These are phyloP conservation scores for Ibidorhyncha struthersii DNA, from an alignment of 2,113 vertebrate species.

Conservation along the genomic window DNA sequence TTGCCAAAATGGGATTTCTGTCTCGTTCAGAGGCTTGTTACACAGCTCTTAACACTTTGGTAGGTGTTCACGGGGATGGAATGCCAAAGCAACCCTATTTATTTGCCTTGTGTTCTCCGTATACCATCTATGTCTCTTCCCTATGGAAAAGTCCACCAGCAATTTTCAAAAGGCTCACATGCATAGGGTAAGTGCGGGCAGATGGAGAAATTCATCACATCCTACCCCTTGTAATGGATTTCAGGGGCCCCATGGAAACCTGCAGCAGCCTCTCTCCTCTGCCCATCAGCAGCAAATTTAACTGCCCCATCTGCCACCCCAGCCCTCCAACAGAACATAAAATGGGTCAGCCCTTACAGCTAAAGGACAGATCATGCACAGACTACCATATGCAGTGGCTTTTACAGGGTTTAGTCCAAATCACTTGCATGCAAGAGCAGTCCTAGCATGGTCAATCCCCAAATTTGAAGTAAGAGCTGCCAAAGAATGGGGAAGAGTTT, in stretches of 20 bases:
- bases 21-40: neutral
- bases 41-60: neutral
- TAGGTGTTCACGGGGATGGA: neutral
- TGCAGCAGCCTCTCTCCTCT: neutral
- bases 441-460: neutral
- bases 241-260: neutral
- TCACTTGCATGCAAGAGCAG: neutral
- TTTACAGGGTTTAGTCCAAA: neutral
- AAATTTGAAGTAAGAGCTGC: neutral
- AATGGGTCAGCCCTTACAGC: neutral
- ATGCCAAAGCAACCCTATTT: neutral
- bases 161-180: neutral
- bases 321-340: neutral
- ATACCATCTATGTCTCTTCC: neutral
- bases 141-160: neutral
- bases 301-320: conserved; percentile 31
- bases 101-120: neutral
- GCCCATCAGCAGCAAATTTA: conserved; percentile 18
- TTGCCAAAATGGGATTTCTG: conserved; percentile 1
- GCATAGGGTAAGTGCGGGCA: neutral
- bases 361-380: neutral
- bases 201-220: neutral
- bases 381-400: neutral
- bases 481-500: neutral
- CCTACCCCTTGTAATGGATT: neutral